Evolutionary conservation across 2,113 vertebrate genomes (phyloP).

Genomic region (Colinus virginianus): DNA sequence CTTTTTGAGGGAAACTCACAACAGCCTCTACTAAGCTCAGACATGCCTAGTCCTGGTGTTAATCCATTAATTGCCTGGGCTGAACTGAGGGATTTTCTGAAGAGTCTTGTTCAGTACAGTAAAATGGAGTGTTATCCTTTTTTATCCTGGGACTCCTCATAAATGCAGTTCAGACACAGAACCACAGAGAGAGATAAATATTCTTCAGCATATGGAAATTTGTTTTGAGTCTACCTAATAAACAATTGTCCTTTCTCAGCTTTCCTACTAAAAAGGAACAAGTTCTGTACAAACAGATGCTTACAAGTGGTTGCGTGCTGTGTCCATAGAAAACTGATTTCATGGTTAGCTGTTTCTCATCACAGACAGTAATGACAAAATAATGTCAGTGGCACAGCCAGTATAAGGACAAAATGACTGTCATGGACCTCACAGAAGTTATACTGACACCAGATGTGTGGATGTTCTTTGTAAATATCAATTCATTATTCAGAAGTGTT

Average conservation of each 20-base stretch:
- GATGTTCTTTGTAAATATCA: background rate
- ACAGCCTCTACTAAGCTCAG: background rate
- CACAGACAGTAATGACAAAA: background rate
- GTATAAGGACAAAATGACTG: background rate
- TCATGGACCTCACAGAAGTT: background rate
- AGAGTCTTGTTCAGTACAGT: background rate
- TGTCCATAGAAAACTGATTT: background rate
- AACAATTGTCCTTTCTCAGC: background rate
- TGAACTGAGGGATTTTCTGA: background rate
- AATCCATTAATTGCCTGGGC: background rate
- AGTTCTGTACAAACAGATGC: background rate
- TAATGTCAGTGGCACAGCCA: background rate
- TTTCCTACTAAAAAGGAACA: background rate
- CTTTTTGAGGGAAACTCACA: background rate
- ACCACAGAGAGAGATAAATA: background rate
- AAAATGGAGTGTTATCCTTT: background rate
- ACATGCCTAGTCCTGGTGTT: background rate
- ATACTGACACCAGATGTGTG: background rate
- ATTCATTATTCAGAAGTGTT: background rate
- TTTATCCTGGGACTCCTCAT: background rate
- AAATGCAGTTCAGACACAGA: background rate
- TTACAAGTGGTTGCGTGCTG: accelerated
- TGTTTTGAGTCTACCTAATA: background rate
- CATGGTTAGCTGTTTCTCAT: background rate
- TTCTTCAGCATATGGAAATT: background rate